Evolutionary conservation across 2,113 vertebrate genomes (phyloP).

Genomic region (Burhinus bistriatus): DNA sequence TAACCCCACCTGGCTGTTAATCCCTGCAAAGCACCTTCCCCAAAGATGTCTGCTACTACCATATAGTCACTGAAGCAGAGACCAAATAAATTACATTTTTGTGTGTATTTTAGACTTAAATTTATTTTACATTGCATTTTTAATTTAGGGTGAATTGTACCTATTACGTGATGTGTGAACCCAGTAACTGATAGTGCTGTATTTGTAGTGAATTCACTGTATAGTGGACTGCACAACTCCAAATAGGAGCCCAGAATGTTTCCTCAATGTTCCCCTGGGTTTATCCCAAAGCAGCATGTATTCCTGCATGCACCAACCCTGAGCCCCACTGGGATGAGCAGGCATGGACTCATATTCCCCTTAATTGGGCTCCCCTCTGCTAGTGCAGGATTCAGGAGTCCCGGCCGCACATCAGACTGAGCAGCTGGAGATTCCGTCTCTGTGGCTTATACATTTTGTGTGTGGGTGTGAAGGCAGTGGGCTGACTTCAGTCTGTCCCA

Average conservation of each 20-base stretch:
- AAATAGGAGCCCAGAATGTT: not conserved
- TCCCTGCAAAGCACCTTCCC: not conserved
- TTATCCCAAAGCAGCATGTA: not conserved
- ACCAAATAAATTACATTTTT: not conserved
- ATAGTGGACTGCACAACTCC: not conserved
- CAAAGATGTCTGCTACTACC: not conserved
- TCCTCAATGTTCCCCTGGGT: not conserved
- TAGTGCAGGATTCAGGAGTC: not conserved
- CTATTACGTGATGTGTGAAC: not conserved
- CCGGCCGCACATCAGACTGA: not conserved
- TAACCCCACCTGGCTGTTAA: conserved; percentile 30
- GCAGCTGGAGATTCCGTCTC: not conserved
- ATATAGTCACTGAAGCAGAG: not conserved
- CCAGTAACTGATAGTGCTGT: too few relatives aligned
- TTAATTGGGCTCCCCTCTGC: not conserved
- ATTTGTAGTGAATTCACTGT: not conserved
- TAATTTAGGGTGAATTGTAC: not conserved
- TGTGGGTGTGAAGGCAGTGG: not conserved
- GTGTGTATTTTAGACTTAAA: not conserved
- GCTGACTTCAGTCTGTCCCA: not conserved
- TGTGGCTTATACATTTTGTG: not conserved
- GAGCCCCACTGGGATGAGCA: not conserved
- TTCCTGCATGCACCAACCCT: not conserved
- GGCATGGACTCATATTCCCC: not conserved
- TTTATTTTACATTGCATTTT: not conserved